phyloP scores from a whole-genome alignment of 2,888 invertebrate genomes.

The Embidobia sp. region DNA sequence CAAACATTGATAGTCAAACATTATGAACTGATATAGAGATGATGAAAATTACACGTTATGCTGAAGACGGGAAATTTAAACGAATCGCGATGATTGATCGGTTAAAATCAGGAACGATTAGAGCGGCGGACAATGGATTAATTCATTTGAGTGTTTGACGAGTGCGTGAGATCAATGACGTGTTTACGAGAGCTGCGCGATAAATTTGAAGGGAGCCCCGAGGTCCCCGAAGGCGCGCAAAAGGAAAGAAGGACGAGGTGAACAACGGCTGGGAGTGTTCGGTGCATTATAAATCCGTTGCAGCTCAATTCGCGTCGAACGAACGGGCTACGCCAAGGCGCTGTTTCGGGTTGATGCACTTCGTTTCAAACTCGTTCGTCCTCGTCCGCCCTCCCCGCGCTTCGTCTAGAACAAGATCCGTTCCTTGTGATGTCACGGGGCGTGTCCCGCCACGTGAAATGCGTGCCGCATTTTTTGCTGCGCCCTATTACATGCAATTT shows the following conservation, averaged over 20 bases:
- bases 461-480: conserved; percentile 11
- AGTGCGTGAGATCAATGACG: conserved; percentile 15
- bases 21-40: no score
- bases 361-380: conserved; percentile 41
- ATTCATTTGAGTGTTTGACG: conserved; percentile 9
- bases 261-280: conserved; percentile 58
- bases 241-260: conserved; percentile 61
- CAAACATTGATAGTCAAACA: no score
- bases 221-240: conserved; percentile 24
- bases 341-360: conserved; percentile 63
- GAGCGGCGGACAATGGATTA: no score
- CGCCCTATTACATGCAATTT: conserved; percentile 5
- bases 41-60: no score
- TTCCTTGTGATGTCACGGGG: conserved; percentile 53
- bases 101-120: not conserved
- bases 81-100: conserved; percentile 6
- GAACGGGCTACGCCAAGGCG: conserved; percentile 39
- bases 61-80: conserved; percentile 31
- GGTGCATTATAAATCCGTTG: conserved; percentile 62
- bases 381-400: conserved; percentile 17
- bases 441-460: conserved; percentile 38
- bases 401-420: conserved; percentile 43
- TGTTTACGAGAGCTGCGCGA: conserved; percentile 56
- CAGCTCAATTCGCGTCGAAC: conserved; percentile 60
- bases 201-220: conserved; percentile 57